Conservation (phyloP, 2,113 vertebrate species). For the Ia io region DNA sequence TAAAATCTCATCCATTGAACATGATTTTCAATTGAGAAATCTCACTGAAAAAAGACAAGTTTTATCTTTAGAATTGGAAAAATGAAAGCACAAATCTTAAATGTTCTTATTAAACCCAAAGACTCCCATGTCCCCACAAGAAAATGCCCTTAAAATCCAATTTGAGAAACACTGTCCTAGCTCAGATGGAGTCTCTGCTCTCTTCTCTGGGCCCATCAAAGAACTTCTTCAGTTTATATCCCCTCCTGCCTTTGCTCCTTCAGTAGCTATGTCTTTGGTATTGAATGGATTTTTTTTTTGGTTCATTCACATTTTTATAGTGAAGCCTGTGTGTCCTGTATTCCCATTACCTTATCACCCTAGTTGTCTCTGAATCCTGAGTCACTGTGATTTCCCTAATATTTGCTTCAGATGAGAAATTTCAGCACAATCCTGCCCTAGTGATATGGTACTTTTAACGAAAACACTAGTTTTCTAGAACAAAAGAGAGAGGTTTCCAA, state of each 20-base stretch:
- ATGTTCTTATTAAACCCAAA: neutral
- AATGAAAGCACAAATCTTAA: slow-evolving; percentile 16
- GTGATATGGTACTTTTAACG: neutral
- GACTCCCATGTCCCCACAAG: neutral
- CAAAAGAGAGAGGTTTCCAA: neutral
- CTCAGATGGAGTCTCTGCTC: neutral
- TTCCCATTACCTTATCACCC: neutral
- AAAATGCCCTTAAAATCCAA: neutral
- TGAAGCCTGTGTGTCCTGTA: neutral
- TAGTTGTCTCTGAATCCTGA: neutral
- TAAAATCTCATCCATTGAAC: neutral
- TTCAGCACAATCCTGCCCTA: neutral
- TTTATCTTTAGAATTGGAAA: slow-evolving; percentile 28
- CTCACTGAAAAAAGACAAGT: neutral
- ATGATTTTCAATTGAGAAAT: slow-evolving; percentile 35
- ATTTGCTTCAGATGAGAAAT: slow-evolving; percentile 23
- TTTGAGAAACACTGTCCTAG: neutral
- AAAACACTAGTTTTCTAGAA: neutral
- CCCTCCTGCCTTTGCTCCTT: neutral
- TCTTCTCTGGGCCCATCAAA: neutral
- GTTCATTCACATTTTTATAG: neutral
- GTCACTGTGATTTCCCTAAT: neutral
- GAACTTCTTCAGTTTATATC: neutral
- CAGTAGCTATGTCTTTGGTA: neutral
- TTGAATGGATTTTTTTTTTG: neutral